phyloP scores from a whole-genome alignment of 2,888 invertebrate genomes.

The Peribatodes rhomboidaria region DNA sequence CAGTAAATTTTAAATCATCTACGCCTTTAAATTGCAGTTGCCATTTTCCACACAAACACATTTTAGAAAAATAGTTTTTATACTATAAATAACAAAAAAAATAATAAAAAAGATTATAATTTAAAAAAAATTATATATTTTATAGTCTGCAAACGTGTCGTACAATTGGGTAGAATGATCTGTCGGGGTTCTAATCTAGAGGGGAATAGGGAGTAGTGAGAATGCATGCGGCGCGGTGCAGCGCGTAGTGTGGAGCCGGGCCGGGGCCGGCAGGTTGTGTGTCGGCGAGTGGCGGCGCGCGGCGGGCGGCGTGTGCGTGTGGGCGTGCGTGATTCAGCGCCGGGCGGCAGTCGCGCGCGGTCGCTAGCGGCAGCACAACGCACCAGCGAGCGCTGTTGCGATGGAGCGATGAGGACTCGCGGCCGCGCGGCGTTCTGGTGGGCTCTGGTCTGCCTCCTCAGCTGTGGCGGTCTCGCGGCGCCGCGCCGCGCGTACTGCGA shows the following conservation, averaged over 20 bases:
- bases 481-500: slow-evolving; percentile 82
- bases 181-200: too few species aligned
- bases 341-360: slow-evolving; percentile 79
- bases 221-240: background rate
- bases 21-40: too few species aligned
- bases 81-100: too few species aligned
- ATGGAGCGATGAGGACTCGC: slow-evolving; percentile 84
- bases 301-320: slow-evolving; percentile 27
- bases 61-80: too few species aligned
- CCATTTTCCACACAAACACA: too few species aligned
- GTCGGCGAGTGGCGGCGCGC: slow-evolving; percentile 10
- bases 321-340: slow-evolving; percentile 65
- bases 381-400: slow-evolving; percentile 69
- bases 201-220: background rate
- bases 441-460: slow-evolving; percentile 75
- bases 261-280: slow-evolving; percentile 11
- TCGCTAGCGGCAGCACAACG: slow-evolving; percentile 60
- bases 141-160: background rate
- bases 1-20: too few species aligned
- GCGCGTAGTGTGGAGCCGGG: background rate
- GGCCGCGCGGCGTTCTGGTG: slow-evolving; percentile 83
- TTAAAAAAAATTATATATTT: background rate
- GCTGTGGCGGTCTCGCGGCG: slow-evolving; percentile 67
- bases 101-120: too few species aligned
- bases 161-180: background rate